Evolutionary conservation across 2,113 vertebrate species (phyloP).

Genomic region (Callopanchax toddi): DNA sequence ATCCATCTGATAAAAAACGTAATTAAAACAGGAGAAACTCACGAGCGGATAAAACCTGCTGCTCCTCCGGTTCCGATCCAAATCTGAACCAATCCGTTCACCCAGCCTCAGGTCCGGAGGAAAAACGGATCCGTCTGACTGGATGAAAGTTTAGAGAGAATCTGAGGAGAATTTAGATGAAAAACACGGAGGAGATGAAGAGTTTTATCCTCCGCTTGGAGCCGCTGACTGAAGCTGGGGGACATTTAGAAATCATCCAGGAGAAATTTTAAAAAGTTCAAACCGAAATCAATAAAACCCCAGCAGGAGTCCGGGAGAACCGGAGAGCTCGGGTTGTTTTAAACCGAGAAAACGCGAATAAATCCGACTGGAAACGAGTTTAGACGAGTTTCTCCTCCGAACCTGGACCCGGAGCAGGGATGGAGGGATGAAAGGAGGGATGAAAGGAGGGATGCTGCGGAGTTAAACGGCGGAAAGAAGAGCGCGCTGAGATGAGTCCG

Average conservation of each 20-base stretch:
- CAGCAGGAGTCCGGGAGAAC: neutral
- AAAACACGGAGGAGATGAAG: neutral
- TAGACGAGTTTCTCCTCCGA: neutral
- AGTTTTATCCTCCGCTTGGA: neutral
- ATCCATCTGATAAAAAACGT: neutral
- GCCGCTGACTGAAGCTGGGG: neutral
- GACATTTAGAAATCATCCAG: no score
- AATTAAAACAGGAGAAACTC: neutral
- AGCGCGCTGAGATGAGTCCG: constrained; percentile 5
- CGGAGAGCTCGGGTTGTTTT: neutral
- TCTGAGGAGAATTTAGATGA: neutral
- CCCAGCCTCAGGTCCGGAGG: neutral
- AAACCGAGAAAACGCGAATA: neutral
- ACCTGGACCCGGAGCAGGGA: neutral
- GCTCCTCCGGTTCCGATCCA: neutral
- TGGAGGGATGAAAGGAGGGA: no score
- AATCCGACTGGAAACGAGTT: neutral
- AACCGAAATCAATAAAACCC: neutral
- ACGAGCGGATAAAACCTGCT: neutral
- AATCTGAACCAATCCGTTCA: neutral
- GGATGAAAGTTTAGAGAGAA: neutral
- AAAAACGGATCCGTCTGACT: neutral
- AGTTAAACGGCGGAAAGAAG: neutral
- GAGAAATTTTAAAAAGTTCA: neutral
- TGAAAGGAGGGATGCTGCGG: neutral